Evolutionary conservation across 2,888 invertebrate species (phyloP).

Genomic region (Acronicta alni): DNA sequence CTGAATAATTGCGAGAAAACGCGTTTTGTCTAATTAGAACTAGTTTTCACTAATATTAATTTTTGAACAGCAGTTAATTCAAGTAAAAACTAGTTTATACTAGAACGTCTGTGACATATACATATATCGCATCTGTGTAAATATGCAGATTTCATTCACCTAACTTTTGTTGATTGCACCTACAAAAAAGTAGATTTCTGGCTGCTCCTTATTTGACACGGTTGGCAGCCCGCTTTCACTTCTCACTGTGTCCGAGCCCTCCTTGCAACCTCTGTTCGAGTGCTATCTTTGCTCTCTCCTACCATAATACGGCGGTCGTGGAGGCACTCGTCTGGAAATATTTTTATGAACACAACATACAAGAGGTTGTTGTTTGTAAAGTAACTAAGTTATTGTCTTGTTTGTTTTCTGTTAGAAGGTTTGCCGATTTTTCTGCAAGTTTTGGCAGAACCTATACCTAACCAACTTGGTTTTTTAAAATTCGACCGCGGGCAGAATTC

Average conservation of each 20-base stretch:
- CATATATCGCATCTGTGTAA: too few relatives aligned
- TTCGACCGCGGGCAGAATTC: too few relatives aligned
- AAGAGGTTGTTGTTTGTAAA: slow-evolving; percentile 19
- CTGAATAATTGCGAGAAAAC: too few relatives aligned
- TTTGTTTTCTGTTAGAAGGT: background rate
- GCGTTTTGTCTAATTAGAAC: too few relatives aligned
- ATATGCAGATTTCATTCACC: too few relatives aligned
- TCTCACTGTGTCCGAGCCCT: background rate
- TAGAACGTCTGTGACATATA: too few relatives aligned
- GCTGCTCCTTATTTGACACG: background rate
- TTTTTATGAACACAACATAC: slow-evolving; percentile 35
- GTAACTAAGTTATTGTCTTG: slow-evolving; percentile 9
- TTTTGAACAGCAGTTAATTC: too few relatives aligned
- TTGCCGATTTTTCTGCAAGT: background rate
- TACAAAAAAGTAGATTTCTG: too few relatives aligned
- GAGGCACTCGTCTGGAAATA: slow-evolving; percentile 29
- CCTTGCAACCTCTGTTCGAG: slow-evolving; percentile 14
- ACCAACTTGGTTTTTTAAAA: too few relatives aligned
- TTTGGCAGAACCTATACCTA: background rate
- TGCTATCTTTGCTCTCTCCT: slow-evolving; percentile 21
- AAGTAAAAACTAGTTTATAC: too few relatives aligned
- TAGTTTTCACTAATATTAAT: too few relatives aligned
- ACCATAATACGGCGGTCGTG: slow-evolving; percentile 16
- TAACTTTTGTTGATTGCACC: too few relatives aligned
- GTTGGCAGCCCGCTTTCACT: slow-evolving; percentile 1